These are phyloP conservation scores for Cyclopterus lumpus DNA, from an alignment of 2,797 vertebrate genomes.

Conservation along the genomic window DNA sequence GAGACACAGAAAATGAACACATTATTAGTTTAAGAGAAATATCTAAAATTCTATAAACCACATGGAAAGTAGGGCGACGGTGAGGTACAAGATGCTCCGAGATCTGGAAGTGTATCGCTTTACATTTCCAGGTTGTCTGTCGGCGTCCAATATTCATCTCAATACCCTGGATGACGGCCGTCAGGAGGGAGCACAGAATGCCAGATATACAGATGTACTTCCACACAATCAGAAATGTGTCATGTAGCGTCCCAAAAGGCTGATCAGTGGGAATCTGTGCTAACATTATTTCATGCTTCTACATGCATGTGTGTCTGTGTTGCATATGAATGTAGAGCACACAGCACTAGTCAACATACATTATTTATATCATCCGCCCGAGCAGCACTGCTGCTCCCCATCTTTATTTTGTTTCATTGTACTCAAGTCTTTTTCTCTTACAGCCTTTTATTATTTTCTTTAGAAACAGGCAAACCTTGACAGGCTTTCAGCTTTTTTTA, in stretches of 20 bases:
- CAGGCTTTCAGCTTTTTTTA: conserved; percentile 8
- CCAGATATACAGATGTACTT: conserved; percentile 11
- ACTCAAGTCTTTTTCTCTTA: conserved; percentile 15
- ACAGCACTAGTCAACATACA: conserved; percentile 57
- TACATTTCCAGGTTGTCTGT: conserved; percentile 10
- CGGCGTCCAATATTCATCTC: conserved; percentile 17
- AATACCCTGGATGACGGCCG: conserved; percentile 14
- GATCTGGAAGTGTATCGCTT: conserved; percentile 17
- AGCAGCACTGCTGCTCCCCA: conserved; percentile 23
- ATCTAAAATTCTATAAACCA: not conserved
- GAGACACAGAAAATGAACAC: conserved; percentile 14
- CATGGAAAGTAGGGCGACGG: not conserved
- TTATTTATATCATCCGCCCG: conserved; percentile 59
- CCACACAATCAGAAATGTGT: conserved; percentile 19
- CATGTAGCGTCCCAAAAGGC: conserved; percentile 2
- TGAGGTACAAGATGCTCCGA: not conserved
- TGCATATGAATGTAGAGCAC: conserved; percentile 48
- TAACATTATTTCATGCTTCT: conserved; percentile 57
- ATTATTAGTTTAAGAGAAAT: not conserved
- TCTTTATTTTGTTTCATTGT: conserved; percentile 14
- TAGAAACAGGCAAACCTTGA: not conserved
- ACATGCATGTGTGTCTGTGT: conserved; percentile 40
- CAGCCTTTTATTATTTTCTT: conserved; percentile 3
- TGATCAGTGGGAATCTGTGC: conserved; percentile 40
- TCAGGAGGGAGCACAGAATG: conserved; percentile 22